phyloP scores from a whole-genome alignment of 2,797 vertebrate genomes.

The Amblyopsis hoosieri region DNA sequence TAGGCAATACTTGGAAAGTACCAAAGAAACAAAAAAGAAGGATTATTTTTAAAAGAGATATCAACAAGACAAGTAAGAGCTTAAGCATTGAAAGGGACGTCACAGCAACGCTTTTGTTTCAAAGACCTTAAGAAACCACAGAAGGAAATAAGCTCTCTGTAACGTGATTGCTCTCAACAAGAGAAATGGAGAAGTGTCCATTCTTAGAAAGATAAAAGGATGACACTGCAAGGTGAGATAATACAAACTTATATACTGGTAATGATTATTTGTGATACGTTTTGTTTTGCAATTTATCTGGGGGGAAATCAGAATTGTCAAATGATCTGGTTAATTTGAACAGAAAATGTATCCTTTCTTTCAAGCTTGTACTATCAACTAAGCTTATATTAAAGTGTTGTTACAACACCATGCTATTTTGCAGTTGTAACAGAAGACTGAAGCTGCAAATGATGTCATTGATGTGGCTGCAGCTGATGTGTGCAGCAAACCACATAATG shows the following conservation, averaged over 20 bases:
- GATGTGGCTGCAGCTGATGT: conserved; percentile 35
- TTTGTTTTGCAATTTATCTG: too few species aligned
- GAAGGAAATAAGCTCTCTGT: conserved; percentile 62
- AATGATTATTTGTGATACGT: too few species aligned
- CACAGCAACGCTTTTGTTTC: conserved; percentile 51
- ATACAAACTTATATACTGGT: not conserved
- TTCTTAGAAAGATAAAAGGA: conserved; percentile 81
- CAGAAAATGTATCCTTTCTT: too few species aligned
- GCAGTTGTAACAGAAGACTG: conserved; percentile 31
- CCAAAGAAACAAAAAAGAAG: conserved; percentile 55
- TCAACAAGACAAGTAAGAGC: conserved; percentile 42
- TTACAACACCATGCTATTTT: conserved; percentile 15
- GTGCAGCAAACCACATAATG: conserved; percentile 59
- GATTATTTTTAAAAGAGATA: conserved; percentile 45
- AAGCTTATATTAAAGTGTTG: not conserved
- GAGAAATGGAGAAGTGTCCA: conserved; percentile 78
- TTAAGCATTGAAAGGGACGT: conserved; percentile 47
- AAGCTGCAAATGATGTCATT: conserved; percentile 58
- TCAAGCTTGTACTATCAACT: too few species aligned
- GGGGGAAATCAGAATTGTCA: too few species aligned
- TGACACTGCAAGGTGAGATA: conserved; percentile 80
- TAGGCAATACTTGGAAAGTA: conserved; percentile 69
- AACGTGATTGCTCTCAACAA: conserved; percentile 58
- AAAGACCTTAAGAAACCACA: conserved; percentile 61
- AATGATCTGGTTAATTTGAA: too few species aligned